phyloP scores from a whole-genome alignment of 2,113 vertebrate genomes.

The Chaetura pelagica region DNA sequence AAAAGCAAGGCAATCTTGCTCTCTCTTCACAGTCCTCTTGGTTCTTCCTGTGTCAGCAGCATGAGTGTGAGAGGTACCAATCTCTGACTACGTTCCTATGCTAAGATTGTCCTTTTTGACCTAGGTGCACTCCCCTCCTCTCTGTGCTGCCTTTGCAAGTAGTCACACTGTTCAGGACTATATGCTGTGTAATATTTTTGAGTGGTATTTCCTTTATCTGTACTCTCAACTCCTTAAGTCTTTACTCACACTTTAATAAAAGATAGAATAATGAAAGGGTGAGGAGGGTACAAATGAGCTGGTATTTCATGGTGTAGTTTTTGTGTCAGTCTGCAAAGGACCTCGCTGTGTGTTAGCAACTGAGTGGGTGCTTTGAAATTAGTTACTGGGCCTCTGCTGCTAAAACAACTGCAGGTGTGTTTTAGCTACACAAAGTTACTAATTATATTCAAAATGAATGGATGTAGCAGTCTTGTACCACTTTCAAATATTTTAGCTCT shows the following conservation, averaged over 20 bases:
- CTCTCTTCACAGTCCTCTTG: not conserved
- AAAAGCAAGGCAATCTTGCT: not conserved
- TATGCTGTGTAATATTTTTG: not conserved
- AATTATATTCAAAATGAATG: not conserved
- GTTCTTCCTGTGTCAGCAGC: not conserved
- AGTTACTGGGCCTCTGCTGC: not conserved
- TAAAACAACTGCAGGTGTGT: not conserved
- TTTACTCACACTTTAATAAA: not conserved
- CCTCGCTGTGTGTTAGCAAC: not conserved
- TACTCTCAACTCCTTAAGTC: not conserved
- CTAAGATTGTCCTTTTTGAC: not conserved
- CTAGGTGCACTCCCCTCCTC: rapidly evolving
- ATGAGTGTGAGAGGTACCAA: not conserved
- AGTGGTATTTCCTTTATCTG: not conserved
- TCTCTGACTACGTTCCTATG: not conserved
- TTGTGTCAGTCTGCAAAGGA: not conserved
- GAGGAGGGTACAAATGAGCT: not conserved
- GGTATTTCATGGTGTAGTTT: not conserved
- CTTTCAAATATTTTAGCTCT: not conserved
- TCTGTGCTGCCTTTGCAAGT: not conserved
- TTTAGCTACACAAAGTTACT: not conserved
- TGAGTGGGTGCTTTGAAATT: not conserved
- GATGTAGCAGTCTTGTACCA: not conserved
- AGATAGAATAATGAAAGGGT: not conserved
- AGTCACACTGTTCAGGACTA: not conserved